Evolutionary conservation across 2,113 vertebrate species (phyloP).

Genomic region (Connochaetes taurinus): DNA sequence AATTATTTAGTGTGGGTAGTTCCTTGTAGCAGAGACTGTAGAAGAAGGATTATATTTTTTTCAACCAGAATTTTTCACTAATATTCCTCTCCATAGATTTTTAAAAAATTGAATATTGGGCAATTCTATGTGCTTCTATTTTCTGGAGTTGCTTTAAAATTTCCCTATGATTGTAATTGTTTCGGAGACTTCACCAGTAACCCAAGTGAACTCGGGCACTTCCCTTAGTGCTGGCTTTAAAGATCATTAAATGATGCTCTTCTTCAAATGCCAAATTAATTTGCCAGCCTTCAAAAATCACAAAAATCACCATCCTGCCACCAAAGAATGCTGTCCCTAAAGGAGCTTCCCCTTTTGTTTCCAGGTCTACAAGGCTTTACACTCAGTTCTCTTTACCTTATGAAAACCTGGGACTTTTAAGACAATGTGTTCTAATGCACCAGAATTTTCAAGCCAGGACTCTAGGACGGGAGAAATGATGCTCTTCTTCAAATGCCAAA

Average conservation of each 20-base stretch:
- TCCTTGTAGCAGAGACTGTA: background rate
- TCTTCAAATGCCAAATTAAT: slow-evolving; percentile 71
- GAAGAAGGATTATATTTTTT: background rate
- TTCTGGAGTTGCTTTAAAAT: slow-evolving; percentile 50
- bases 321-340: slow-evolving; percentile 46
- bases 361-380: background rate
- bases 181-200: slow-evolving; percentile 45
- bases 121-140: slow-evolving; percentile 6
- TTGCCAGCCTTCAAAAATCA: slow-evolving; percentile 69
- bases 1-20: background rate
- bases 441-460: background rate
- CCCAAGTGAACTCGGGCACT: slow-evolving; percentile 56
- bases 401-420: background rate
- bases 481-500: slow-evolving; percentile 67
- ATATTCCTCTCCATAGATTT: slow-evolving; percentile 10
- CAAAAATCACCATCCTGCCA: slow-evolving; percentile 41
- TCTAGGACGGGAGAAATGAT: slow-evolving; percentile 8
- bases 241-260: slow-evolving; percentile 69
- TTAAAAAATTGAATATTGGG: slow-evolving; percentile 13
- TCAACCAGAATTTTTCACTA: background rate
- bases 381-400: background rate
- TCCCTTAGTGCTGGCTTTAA: slow-evolving; percentile 59
- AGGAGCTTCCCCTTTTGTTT: background rate
- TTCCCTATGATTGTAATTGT: slow-evolving; percentile 56
- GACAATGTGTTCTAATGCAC: background rate